Base-by-base conservation (phyloP, 2,113 vertebrate species). In the Rostratula benghalensis region DNA sequence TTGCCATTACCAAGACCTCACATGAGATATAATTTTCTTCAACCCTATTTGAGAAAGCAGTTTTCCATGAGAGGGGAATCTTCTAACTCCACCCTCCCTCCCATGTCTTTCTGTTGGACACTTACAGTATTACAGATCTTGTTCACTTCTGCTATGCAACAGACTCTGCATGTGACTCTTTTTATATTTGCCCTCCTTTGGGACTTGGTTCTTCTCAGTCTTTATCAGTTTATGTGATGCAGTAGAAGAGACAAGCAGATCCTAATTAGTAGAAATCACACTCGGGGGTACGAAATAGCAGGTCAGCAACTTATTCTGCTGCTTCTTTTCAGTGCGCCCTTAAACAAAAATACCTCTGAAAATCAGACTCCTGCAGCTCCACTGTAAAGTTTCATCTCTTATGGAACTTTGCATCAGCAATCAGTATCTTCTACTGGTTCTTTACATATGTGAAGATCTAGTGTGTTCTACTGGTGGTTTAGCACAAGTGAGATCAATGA, bases 41-140 rank as follows among this genome's bases (percentile, higher is more conserved):
- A 79, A 19, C 2, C 1, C 3, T 30, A 3, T 65, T 78, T 85
- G 24, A 85, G 27, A 89, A 68, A 87, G 10, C 7, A n/a, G 19
- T 70, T 92, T 90, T 23, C 25, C 13, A 4, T 12, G 20, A 13
- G 13, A 90, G 5, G 16, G 8, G 10, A 70, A 54, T 5, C 7
- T 8, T 73, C 8, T 54, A 51, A 57, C 13, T 87, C 2, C 0
- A 50, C 24, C 3, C 13, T 46, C 14, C 14, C 41, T 78, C 9
- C 18, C 1, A 0, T 69, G 28, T n/a, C 6, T 11, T 78, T 89
- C 1, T 0, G 2, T 17, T 31, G 11, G 23, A 20, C 17, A 23
- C 3, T 51, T 74, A 35, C 1, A 0, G 0, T 43, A 22, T 18
- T 41, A 20, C 7, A 63, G 69, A 76, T 6, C 3, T 56, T 35